These are phyloP conservation scores for Sicus ferrugineus DNA, from an alignment of 2,888 invertebrate genomes.

Conservation along the genomic window DNA sequence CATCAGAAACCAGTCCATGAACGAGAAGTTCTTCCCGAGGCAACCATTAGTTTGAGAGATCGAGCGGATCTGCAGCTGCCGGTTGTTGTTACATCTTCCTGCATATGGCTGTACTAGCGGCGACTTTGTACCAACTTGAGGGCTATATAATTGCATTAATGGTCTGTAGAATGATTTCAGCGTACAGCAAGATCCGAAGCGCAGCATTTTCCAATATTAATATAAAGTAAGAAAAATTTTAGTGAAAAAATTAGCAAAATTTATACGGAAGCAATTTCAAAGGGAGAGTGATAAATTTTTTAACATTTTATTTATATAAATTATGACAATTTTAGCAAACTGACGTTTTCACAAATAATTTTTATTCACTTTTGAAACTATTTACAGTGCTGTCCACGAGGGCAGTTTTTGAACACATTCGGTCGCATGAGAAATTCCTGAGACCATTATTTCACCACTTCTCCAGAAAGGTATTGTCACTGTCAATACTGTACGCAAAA, in stretches of 20 bases:
- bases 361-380: too few species aligned
- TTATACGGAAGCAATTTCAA: neutral
- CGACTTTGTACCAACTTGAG: too few species aligned
- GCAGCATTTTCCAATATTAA: neutral
- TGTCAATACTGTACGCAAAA: too few species aligned
- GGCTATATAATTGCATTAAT: neutral
- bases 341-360: too few species aligned
- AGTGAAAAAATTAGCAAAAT: neutral
- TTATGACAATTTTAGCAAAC: neutral
- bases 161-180: too few species aligned
- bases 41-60: neutral
- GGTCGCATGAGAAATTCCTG: too few species aligned
- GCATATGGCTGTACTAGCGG: neutral
- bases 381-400: too few species aligned
- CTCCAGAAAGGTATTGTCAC: too few species aligned
- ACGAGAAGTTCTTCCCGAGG: neutral
- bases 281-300: neutral
- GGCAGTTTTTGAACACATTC: too few species aligned
- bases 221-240: neutral
- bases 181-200: neutral
- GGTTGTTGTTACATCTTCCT: neutral
- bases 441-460: too few species aligned
- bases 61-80: neutral
- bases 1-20: constrained; percentile 11
- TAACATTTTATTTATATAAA: neutral